Percentiles rank a stretch among this genome's conserved stretches.
Conservation (phyloP, 2,113 vertebrate genomes). For the Malurus cyaneus region DNA sequence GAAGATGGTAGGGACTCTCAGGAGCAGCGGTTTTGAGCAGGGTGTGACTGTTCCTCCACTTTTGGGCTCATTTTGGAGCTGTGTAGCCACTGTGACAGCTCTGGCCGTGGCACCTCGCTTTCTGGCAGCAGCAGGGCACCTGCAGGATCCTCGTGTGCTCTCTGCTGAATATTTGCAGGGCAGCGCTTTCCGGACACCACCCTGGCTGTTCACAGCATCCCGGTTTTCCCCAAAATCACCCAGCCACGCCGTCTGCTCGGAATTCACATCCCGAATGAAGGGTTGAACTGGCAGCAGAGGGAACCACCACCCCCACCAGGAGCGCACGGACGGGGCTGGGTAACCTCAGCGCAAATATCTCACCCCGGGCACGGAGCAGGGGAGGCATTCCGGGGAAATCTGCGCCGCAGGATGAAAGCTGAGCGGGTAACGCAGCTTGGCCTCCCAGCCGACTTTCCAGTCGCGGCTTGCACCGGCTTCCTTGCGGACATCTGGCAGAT, state of each 20-base stretch:
- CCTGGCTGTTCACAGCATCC: neutral
- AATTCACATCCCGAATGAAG: fast-evolving
- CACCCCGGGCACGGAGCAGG: neutral
- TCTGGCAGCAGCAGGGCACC: neutral
- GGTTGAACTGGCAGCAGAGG: neutral
- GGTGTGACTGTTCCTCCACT: neutral
- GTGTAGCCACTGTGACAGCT: neutral
- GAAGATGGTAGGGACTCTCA: neutral
- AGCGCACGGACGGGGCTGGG: neutral
- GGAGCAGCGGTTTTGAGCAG: neutral
- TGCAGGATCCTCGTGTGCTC: fast-evolving
- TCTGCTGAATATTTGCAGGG: neutral
- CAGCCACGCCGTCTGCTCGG: neutral
- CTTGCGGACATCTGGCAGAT: constrained; percentile 55
- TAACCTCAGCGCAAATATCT: neutral
- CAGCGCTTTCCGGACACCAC: neutral
- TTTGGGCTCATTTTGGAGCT: neutral
- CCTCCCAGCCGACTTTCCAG: neutral
- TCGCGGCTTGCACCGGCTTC: constrained; percentile 20
- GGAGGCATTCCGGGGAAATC: neutral
- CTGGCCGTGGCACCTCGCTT: fast-evolving
- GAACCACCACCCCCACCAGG: neutral
- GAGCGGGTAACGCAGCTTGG: neutral
- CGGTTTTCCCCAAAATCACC: neutral
- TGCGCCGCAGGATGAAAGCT: neutral